Base-by-base conservation (phyloP, 2,113 vertebrate species). In the Cariama cristata region DNA sequence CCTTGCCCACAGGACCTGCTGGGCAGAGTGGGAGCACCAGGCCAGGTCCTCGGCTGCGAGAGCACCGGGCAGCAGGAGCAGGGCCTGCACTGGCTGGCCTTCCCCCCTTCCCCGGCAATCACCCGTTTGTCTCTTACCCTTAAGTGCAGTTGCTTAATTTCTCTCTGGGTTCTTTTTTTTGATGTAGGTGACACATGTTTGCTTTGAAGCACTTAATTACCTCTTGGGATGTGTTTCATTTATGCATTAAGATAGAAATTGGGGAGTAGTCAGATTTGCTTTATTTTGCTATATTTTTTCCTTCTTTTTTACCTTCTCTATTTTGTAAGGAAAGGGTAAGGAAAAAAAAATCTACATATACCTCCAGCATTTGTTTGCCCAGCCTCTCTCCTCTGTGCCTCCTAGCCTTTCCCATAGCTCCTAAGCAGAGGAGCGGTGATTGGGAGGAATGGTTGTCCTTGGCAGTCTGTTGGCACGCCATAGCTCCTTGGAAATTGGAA, bases 181-280 rank as follows among this genome's bases (percentile, higher is more conserved):
- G 24, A 44, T 58, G 79, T 95, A 85, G 83, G 73, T 90, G 96
- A 94, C 88, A 95, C 80, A 64, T 74, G 66, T 87, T 94, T 93
- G 72, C 81, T 95, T 96, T 20, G 0, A 90, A 96, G 82, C 79
- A 33, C 79, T 96, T 95, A 96, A 95, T 97, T 94, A 95, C 86
- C 92, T 97, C 96, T 96, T 93, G 92, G 90, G 95, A 88, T 89
- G 72, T 9, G 6, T 97, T 97, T 95, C 75, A 88, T 96, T 96
- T 97, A 86, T 95, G 96, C 84, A 95, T 96, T 97, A 96, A 86
- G 67, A 64, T 19, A 93, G 67, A 94, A 94, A 95, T 89, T 81
- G 33, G 72, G 33, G 72, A 95, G 86, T 91, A 75, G 77, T 71
- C 22, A 1, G 30, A 38, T 93, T 96, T 81, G 38, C 77, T 96